Conservation (phyloP, 2,888 invertebrate species). For the Cryptocephalus primarius region DNA sequence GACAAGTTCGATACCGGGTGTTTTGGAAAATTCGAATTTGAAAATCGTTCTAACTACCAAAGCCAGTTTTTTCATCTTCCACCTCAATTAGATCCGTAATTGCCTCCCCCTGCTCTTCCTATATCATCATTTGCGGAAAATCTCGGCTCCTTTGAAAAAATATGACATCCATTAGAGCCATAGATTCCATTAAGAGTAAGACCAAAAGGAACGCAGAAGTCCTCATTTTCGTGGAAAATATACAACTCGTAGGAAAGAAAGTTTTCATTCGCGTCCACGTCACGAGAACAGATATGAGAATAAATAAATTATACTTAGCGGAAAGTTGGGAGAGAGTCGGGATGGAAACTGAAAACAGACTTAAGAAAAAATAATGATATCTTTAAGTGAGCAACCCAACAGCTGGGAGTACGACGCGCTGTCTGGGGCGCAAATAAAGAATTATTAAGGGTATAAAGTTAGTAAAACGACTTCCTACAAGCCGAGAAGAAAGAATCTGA, state of each 20-base stretch:
- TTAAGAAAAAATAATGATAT: slow-evolving; percentile 21
- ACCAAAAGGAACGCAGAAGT: slow-evolving; percentile 1
- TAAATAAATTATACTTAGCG: slow-evolving; percentile 16
- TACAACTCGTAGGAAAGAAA: slow-evolving; percentile 5
- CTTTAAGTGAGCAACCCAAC: slow-evolving; percentile 18
- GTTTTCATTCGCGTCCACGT: slow-evolving; percentile 12
- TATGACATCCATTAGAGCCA: too few relatives aligned
- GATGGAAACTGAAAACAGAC: slow-evolving; percentile 14
- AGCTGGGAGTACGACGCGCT: slow-evolving; percentile 1
- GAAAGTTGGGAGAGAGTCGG: slow-evolving; percentile 13
- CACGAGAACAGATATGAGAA: slow-evolving; percentile 12
- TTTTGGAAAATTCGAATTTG: too few relatives aligned
- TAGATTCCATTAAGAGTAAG: too few relatives aligned
- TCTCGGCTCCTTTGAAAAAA: too few relatives aligned
- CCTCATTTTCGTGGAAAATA: slow-evolving; percentile 7
- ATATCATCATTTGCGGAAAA: too few relatives aligned
- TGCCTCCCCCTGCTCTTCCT: too few relatives aligned
- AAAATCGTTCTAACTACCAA: too few relatives aligned
- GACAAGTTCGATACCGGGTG: too few relatives aligned
- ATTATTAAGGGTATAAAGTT: slow-evolving; percentile 38
- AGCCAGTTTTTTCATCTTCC: too few relatives aligned
- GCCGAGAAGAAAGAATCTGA: slow-evolving; percentile 28
- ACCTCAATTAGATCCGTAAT: too few relatives aligned
- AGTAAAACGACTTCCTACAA: slow-evolving; percentile 30
- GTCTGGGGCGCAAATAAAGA: slow-evolving; percentile 31